A percentile compares a stretch with the other conserved stretches of the same genome.
Conservation (phyloP, 1,140 invertebrate species). For the Hetaerina americana region DNA sequence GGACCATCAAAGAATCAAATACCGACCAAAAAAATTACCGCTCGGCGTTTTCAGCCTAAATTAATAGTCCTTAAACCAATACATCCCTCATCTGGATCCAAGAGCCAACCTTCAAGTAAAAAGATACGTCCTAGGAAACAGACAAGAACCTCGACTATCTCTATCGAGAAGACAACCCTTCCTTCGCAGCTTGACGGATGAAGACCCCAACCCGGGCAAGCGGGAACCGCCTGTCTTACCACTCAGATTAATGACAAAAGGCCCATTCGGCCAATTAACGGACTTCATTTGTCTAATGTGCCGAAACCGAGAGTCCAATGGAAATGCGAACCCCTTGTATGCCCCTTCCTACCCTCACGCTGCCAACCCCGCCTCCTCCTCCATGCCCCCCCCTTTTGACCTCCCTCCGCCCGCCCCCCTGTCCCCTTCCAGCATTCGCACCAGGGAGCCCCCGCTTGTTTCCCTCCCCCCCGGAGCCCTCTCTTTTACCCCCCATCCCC, state of each 20-base stretch:
- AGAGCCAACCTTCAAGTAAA: too few relatives aligned
- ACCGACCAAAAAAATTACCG: too few relatives aligned
- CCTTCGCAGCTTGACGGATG: background rate
- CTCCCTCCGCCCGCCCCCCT: too few relatives aligned
- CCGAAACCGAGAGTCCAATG: background rate
- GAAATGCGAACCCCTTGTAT: background rate
- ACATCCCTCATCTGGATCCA: too few relatives aligned
- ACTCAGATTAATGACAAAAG: background rate
- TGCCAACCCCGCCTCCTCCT: background rate
- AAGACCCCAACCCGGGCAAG: background rate
- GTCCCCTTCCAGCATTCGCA: too few relatives aligned
- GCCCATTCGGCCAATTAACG: background rate
- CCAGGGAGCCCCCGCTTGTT: background rate
- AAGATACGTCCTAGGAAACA: too few relatives aligned
- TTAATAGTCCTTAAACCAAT: too few relatives aligned
- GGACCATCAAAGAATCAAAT: too few relatives aligned
- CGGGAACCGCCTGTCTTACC: background rate
- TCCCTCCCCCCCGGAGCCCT: background rate
- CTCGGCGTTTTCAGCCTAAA: too few relatives aligned
- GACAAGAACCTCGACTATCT: background rate
- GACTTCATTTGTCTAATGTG: background rate
- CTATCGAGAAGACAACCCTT: background rate
- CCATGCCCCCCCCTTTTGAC: background rate
- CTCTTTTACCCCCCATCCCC: too few relatives aligned
- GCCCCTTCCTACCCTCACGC: background rate